Percentiles rank a stretch among this genome's conserved stretches.
Conservation (phyloP, 2,113 vertebrate species). For the Erythrolamprus reginae region DNA sequence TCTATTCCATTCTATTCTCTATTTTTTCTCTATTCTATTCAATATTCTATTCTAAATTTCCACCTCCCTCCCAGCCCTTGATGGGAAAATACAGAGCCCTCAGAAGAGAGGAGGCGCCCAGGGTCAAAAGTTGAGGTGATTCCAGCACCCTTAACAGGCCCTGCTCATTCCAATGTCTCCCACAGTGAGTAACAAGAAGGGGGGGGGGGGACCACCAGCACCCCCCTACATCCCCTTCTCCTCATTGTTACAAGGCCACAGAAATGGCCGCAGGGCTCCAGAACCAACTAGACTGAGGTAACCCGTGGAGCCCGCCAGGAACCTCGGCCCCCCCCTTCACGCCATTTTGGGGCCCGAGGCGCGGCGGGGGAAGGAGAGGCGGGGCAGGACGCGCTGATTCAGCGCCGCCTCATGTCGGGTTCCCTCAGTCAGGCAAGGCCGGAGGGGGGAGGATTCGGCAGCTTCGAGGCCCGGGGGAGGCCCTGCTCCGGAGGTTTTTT, state of each 20-base stretch:
- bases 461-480: not conserved
- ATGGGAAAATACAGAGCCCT: not conserved
- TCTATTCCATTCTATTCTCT: no score
- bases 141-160: not conserved
- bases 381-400: not conserved
- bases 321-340: accelerated
- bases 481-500: not conserved
- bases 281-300: not conserved
- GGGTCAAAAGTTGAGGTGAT: not conserved
- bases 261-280: not conserved
- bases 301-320: not conserved
- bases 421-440: not conserved
- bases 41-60: no score
- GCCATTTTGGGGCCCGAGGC: accelerated
- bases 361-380: not conserved
- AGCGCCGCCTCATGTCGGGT: not conserved
- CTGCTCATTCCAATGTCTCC: not conserved
- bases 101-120: not conserved
- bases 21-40: no score
- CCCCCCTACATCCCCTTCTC: no score
- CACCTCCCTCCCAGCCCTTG: not conserved
- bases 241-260: not conserved
- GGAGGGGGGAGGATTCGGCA: not conserved
- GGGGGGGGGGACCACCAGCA: no score
- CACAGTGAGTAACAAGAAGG: no score